Percentiles rank a stretch among this genome's conserved stretches.
Conservation (phyloP, 2,797 vertebrate species). For the Lepilemur ruficaudatus region DNA sequence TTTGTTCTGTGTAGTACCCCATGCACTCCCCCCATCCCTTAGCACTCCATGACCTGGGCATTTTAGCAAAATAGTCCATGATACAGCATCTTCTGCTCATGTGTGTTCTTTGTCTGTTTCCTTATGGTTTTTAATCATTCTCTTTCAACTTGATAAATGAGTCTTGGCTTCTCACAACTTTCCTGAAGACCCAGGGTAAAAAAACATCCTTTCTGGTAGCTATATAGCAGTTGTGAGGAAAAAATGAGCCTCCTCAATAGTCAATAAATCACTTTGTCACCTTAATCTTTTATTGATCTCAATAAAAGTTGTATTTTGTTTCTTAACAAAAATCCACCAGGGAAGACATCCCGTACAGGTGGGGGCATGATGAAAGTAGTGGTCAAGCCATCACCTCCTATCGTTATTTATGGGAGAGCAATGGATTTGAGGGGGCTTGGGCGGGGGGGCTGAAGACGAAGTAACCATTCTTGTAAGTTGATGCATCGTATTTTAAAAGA, state of each 20-base stretch:
- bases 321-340: constrained; percentile 85
- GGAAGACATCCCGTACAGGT: constrained; percentile 77
- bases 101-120: constrained; percentile 57
- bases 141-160: constrained; percentile 85
- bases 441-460: not conserved
- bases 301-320: constrained; percentile 87
- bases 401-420: constrained; percentile 80
- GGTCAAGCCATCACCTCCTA: constrained; percentile 71
- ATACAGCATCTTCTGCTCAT: constrained; percentile 70
- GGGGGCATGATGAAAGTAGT: constrained; percentile 62
- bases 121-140: constrained; percentile 78
- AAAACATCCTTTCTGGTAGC: constrained; percentile 70
- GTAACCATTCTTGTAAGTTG: constrained; percentile 73
- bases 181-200: constrained; percentile 78
- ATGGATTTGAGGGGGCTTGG: constrained; percentile 68
- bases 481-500: constrained; percentile 82
- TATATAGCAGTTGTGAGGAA: constrained; percentile 67
- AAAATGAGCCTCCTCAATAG: constrained; percentile 79
- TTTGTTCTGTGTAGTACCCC: not conserved
- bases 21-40: not conserved
- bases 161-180: constrained; percentile 77
- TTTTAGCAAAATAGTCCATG: not conserved
- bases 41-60: not conserved
- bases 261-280: constrained; percentile 87
- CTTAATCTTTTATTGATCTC: constrained; percentile 89